Conservation (phyloP, 2,113 vertebrate genomes). For the Sialia sialis region DNA sequence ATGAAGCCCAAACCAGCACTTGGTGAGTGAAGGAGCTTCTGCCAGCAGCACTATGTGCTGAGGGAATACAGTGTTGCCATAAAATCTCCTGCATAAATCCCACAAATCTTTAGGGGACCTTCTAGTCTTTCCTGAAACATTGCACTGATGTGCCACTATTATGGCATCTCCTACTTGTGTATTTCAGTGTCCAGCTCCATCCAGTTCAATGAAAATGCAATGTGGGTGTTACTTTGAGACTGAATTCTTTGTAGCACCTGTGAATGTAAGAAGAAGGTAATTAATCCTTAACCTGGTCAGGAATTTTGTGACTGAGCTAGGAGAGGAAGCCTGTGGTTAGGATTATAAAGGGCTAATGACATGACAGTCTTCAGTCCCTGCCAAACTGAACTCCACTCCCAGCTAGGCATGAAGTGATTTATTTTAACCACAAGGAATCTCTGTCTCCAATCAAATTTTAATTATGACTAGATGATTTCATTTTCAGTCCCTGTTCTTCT, state of each 20-base stretch:
- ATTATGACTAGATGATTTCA: neutral
- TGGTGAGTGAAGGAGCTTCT: neutral
- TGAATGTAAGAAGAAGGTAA: neutral
- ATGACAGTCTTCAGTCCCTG: neutral
- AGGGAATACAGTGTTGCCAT: neutral
- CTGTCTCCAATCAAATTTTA: neutral
- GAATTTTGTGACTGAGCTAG: neutral
- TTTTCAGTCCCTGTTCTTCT: neutral
- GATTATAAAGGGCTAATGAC: neutral
- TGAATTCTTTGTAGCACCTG: neutral
- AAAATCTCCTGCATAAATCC: neutral
- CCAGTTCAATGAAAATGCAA: neutral
- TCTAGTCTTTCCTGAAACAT: neutral
- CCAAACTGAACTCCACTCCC: neutral
- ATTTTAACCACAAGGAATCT: neutral
- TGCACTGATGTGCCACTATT: neutral
- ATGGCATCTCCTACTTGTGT: neutral
- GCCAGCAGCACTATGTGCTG: too few relatives aligned
- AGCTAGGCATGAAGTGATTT: neutral
- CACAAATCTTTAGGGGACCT: neutral
- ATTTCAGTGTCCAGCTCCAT: neutral
- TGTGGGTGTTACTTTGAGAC: neutral
- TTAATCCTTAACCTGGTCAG: neutral
- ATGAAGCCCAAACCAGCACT: neutral
- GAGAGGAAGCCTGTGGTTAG: neutral